Conservation (phyloP, 2,797 vertebrate species). For the Lepus townsendii region DNA sequence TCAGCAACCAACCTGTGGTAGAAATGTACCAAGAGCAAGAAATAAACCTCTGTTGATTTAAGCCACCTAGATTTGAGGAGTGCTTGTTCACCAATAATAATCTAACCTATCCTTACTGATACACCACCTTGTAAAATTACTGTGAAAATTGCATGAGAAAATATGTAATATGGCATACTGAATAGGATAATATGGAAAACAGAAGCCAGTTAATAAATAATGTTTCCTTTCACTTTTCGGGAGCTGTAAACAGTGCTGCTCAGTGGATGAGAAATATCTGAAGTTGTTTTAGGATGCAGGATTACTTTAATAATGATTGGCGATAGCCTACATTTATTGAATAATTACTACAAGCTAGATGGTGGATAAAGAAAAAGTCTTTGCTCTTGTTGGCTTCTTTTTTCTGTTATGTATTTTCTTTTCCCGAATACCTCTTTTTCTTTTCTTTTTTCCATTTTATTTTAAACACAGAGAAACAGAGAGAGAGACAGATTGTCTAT, state of each 20-base stretch:
- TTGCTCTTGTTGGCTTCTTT: constrained; percentile 17
- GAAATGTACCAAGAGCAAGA: neutral
- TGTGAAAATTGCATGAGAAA: constrained; percentile 22
- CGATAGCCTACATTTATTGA: constrained; percentile 56
- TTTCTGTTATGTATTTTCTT: neutral
- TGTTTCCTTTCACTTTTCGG: neutral
- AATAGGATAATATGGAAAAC: constrained; percentile 45
- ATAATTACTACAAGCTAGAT: constrained; percentile 44
- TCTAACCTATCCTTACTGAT: constrained; percentile 33
- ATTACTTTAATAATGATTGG: constrained; percentile 57
- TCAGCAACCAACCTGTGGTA: neutral
- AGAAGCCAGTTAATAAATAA: constrained; percentile 62
- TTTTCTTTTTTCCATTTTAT: too few species aligned
- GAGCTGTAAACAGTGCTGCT: constrained; percentile 3
- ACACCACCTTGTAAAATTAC: constrained; percentile 23
- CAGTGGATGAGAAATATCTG: neutral
- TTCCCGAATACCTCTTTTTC: neutral
- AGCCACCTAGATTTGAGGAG: neutral
- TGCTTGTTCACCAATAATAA: neutral
- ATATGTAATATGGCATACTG: neutral
- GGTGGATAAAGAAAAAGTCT: neutral
- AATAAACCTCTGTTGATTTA: neutral
- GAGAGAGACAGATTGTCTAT: too few species aligned
- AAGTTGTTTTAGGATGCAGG: neutral
- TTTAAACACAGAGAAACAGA: too few species aligned